Percentiles rank a stretch among this genome's conserved stretches.
Conservation (phyloP, 2,113 vertebrate genomes). For the Eolophus roseicapilla region DNA sequence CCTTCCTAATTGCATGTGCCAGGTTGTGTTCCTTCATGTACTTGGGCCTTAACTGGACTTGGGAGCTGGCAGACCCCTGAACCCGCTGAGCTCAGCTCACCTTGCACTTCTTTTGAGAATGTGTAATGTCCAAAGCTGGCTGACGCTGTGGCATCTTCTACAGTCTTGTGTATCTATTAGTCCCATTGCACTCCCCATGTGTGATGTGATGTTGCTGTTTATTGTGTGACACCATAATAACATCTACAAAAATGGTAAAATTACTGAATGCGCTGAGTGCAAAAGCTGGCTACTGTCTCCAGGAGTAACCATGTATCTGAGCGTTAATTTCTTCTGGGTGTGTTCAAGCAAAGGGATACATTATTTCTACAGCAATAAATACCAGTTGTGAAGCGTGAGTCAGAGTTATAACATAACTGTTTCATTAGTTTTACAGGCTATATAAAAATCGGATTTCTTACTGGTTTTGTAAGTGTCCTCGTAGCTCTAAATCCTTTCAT, state of each 20-base stretch:
- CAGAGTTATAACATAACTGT: neutral
- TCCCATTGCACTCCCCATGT: accelerated
- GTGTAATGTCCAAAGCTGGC: neutral
- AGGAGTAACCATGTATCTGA: accelerated
- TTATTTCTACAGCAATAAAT: neutral
- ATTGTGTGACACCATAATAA: neutral
- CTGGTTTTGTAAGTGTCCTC: neutral
- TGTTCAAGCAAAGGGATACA: neutral
- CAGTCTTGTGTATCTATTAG: accelerated
- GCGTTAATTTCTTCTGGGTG: neutral
- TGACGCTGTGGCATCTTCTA: accelerated
- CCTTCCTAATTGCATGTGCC: neutral
- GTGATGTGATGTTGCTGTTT: neutral
- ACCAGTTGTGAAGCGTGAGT: neutral
- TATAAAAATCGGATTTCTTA: neutral
- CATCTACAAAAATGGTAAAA: neutral
- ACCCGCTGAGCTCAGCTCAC: neutral
- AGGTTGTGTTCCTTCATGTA: neutral
- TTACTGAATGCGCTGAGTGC: accelerated
- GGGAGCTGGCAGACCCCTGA: neutral
- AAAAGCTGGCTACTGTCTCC: neutral
- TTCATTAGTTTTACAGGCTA: neutral
- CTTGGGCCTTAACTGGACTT: neutral
- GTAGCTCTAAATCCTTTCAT: neutral
- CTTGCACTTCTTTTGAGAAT: neutral